Evolutionary conservation across 1,140 invertebrate genomes (phyloP).

Genomic region (Ceratina calcarata): DNA sequence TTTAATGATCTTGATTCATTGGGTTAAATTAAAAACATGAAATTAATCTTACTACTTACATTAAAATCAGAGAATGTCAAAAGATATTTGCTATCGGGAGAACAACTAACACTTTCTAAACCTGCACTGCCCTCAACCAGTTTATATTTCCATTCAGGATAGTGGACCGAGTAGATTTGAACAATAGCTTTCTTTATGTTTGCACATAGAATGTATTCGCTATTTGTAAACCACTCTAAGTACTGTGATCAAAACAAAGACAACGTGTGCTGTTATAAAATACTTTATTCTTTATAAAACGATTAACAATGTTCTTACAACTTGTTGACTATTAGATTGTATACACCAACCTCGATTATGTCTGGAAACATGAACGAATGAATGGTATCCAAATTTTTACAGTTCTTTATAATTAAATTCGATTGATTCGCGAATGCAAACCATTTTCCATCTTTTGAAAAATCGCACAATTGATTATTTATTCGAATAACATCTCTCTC

Average conservation of each 20-base stretch:
- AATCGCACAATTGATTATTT: slow-evolving; percentile 74
- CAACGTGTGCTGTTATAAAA: slow-evolving; percentile 24
- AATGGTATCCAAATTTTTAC: slow-evolving; percentile 58
- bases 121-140: slow-evolving; percentile 73
- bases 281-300: background rate
- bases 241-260: slow-evolving; percentile 63
- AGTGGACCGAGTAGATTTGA: slow-evolving; percentile 71
- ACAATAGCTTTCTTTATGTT: slow-evolving; percentile 71
- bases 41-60: slow-evolving; percentile 61
- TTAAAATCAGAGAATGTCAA: slow-evolving; percentile 73
- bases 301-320: slow-evolving; percentile 1
- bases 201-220: slow-evolving; percentile 73
- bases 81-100: slow-evolving; percentile 72
- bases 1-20: slow-evolving; percentile 6
- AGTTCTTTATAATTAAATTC: slow-evolving; percentile 70
- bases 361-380: slow-evolving; percentile 69
- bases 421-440: slow-evolving; percentile 72
- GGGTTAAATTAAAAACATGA: background rate
- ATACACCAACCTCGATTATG: slow-evolving; percentile 75
- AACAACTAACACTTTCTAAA: slow-evolving; percentile 72
- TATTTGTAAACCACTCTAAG: slow-evolving; percentile 75
- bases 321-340: background rate
- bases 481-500: slow-evolving; percentile 53
- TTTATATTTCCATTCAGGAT: slow-evolving; percentile 76
- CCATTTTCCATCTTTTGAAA: slow-evolving; percentile 73